Base-by-base conservation (phyloP, 1,140 invertebrate species). In the Maconellicoccus hirsutus region DNA sequence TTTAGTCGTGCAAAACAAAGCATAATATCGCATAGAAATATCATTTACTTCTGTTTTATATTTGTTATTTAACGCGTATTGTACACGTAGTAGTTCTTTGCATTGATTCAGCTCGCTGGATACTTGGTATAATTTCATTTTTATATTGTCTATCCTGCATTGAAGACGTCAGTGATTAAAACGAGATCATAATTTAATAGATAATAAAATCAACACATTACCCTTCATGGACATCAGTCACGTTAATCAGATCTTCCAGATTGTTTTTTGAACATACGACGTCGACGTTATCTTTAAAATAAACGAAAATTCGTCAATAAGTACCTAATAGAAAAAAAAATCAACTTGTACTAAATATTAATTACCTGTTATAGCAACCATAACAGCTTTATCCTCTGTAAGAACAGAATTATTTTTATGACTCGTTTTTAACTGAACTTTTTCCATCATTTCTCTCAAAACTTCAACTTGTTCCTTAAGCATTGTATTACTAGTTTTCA, bases 31-130 rank as follows among this genome's bases (percentile, higher is more conserved):
- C 3, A 33, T 33, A 12, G 12, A 52, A 8, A 8, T 52, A 16
- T 3, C 6, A 16, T 52, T 19, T 52, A 66, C 61, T 66, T 66
- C 61, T 3, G 7, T 66, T 66, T 66, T 66, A 26, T 66, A 4
- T 66, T 66, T 66, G 25, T 66, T 66, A 66, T 66, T 66, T 8
- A 66, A 16, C 3, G 22, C 22, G 61, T 25, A 66, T 22, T 66
- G 61, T 23, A 66, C 61, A 23, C 61, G 19, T 14, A 66, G 61
- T 4, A 66, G 25, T 25, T 66, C 61, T 26, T 66, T 66, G 25
- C 61, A 66, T 16, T 66, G 61, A 16, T 26, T 66, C 21, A 66
- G 61, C 16, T 66, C 61, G 21, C 10, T 23, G 2, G 61, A 66
- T 2, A 66, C 19, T 8, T 23, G 7, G 21, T 66, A 66, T 19